phyloP scores from a whole-genome alignment of 2,113 vertebrate genomes.

The Aviceda subcristata region DNA sequence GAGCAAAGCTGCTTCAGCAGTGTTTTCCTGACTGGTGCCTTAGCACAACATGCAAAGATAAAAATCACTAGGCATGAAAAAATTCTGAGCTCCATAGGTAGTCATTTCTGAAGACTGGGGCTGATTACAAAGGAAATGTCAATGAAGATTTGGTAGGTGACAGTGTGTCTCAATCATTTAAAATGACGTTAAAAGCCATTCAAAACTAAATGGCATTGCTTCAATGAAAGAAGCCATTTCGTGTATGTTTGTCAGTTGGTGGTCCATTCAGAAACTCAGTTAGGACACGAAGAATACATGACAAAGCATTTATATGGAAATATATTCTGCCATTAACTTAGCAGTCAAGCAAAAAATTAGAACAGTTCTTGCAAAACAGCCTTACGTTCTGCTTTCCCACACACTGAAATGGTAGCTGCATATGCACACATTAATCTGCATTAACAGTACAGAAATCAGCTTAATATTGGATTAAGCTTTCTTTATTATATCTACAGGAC shows the following conservation, averaged over 20 bases:
- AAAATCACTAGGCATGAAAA: background rate
- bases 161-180: background rate
- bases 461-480: slow-evolving; percentile 1
- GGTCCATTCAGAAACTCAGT: background rate
- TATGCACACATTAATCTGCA: background rate
- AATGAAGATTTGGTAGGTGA: background rate
- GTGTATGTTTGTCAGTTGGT: background rate
- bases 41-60: background rate
- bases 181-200: slow-evolving; percentile 15
- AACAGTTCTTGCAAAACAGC: background rate
- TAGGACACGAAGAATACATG: background rate
- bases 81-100: background rate
- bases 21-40: background rate
- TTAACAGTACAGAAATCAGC: background rate
- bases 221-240: background rate
- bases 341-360: background rate
- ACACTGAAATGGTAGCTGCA: background rate
- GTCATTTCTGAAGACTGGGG: background rate
- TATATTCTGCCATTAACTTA: background rate
- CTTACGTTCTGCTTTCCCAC: background rate
- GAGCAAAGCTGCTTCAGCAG: background rate
- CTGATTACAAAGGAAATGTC: background rate
- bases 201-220: background rate
- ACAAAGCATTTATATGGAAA: background rate
- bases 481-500: background rate